phyloP scores from a whole-genome alignment of 2,888 invertebrate species.

The Rotaria socialis region DNA sequence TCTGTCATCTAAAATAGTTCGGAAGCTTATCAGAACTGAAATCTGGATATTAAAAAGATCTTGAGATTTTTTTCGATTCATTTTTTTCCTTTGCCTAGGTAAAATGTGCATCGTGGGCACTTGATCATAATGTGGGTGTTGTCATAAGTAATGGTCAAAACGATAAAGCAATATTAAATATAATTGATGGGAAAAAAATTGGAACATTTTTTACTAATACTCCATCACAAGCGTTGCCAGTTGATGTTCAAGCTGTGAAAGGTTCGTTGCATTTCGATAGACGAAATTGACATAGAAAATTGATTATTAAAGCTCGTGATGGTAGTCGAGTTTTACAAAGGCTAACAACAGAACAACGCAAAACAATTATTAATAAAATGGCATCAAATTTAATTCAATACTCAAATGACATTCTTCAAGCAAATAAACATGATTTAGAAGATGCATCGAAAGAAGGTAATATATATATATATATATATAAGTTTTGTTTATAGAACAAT shows the following conservation, averaged over 20 bases:
- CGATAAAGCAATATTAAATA: conserved; percentile 66
- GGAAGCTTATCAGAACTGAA: too few relatives aligned
- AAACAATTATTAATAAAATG: conserved; percentile 77
- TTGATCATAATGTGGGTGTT: conserved; percentile 13
- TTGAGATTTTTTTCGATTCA: too few relatives aligned
- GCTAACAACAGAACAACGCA: conserved; percentile 74
- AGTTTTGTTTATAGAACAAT: background rate
- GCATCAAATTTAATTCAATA: conserved; percentile 79
- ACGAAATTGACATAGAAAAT: background rate
- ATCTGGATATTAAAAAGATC: too few relatives aligned
- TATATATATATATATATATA: background rate
- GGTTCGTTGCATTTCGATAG: background rate
- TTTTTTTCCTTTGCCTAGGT: conserved; percentile 63
- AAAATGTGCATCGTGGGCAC: conserved; percentile 71
- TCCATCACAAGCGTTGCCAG: conserved; percentile 44
- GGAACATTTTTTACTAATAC: conserved; percentile 86
- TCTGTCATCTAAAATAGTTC: too few relatives aligned
- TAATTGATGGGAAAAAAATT: conserved; percentile 84
- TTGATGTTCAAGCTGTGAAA: conserved; percentile 40
- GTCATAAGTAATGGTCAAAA: conserved; percentile 25
- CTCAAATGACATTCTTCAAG: conserved; percentile 78
- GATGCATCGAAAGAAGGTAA: conserved; percentile 72
- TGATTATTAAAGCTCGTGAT: conserved; percentile 70
- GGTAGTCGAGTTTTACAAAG: conserved; percentile 79
- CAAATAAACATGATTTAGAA: conserved; percentile 79